A percentile compares a stretch with the other conserved stretches of the same genome.
Evolutionary conservation across 2,113 vertebrate species (phyloP).

Genomic region (Uria aalge): DNA sequence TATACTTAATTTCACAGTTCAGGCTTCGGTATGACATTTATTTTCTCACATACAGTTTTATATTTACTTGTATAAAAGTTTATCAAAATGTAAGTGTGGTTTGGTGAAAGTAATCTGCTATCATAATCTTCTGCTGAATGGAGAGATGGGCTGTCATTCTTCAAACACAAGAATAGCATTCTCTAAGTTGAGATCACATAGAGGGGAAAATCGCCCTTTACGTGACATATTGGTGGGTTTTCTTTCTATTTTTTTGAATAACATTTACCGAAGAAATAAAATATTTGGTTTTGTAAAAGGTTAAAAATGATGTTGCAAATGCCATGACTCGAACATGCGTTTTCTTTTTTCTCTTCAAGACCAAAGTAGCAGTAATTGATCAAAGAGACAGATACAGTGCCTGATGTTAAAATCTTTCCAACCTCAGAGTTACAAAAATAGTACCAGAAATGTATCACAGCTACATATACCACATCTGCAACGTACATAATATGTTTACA

Average conservation of each 20-base stretch:
- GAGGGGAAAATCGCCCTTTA: not conserved
- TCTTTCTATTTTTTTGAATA: not conserved
- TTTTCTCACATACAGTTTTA: not conserved
- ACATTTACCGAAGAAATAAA: not conserved
- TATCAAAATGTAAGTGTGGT: not conserved
- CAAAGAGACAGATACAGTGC: not conserved
- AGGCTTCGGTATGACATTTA: not conserved
- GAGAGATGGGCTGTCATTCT: not conserved
- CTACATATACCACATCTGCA: not conserved
- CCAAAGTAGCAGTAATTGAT: constrained; percentile 10
- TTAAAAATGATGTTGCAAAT: not conserved
- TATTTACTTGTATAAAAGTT: not conserved
- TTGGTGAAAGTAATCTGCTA: not conserved
- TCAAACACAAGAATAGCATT: not conserved
- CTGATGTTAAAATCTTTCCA: constrained; percentile 44
- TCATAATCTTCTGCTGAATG: not conserved
- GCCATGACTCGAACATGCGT: not conserved
- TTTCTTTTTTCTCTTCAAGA: not conserved
- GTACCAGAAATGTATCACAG: not conserved
- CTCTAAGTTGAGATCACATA: not conserved
- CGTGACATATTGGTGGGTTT: not conserved
- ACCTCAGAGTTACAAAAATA: constrained; percentile 24
- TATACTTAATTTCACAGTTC: not conserved
- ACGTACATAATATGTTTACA: not conserved
- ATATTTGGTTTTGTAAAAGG: not conserved